Conservation (phyloP, 2,797 vertebrate species). For the Phyllotis vaccarum region DNA sequence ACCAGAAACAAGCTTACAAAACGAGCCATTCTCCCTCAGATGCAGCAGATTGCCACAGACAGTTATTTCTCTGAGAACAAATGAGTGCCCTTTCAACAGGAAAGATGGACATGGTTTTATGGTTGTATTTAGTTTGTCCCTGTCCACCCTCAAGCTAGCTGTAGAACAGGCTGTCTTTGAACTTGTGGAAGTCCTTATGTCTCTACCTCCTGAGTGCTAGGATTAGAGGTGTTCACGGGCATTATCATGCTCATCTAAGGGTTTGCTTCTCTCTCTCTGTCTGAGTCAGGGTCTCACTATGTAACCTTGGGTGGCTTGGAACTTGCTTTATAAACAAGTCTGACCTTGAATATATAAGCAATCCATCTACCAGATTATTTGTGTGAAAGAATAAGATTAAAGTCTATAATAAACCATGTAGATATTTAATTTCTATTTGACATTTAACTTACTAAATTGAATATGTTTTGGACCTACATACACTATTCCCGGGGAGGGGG, state of each 20-base stretch:
- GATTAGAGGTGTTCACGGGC: not conserved
- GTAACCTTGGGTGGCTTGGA: not conserved
- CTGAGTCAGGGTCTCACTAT: not conserved
- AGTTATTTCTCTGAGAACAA: not conserved
- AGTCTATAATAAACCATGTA: not conserved
- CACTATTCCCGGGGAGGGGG: not conserved
- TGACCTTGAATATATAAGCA: not conserved
- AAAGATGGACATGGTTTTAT: not conserved
- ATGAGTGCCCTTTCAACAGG: not conserved
- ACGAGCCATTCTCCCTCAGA: slow-evolving; percentile 59
- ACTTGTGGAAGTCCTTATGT: not conserved
- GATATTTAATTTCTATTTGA: slow-evolving; percentile 2
- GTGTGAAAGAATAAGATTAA: not conserved
- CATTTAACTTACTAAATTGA: slow-evolving; percentile 52
- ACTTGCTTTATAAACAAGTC: not conserved
- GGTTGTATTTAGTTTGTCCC: not conserved
- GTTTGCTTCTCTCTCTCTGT: not conserved
- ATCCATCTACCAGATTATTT: not conserved
- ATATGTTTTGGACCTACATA: not conserved
- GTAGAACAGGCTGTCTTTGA: not conserved
- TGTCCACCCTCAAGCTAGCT: not conserved
- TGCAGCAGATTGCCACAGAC: not conserved
- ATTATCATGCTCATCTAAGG: not conserved
- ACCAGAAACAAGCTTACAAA: slow-evolving; percentile 74
- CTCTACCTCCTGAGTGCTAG: not conserved